These are phyloP conservation scores for Taeniopygia guttata DNA, from an alignment of 2,797 vertebrate species.

Conservation along the genomic window DNA sequence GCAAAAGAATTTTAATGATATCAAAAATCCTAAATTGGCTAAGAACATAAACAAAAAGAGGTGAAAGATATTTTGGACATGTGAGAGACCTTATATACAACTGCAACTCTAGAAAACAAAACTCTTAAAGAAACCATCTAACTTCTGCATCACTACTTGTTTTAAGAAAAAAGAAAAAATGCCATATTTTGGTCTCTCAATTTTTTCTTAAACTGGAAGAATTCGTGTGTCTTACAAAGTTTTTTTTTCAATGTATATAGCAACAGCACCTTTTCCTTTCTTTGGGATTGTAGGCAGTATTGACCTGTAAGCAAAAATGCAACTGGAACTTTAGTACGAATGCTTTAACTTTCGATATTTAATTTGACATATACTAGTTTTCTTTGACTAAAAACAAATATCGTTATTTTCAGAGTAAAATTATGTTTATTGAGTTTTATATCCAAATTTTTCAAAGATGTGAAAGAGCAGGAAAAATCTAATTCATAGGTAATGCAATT, in stretches of 20 bases:
- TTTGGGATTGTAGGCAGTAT: background rate
- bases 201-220: background rate
- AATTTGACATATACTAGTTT: background rate
- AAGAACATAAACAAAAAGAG: background rate
- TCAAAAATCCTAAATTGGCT: background rate
- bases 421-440: background rate
- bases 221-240: background rate
- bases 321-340: background rate
- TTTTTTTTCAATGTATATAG: background rate
- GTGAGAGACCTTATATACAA: background rate
- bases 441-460: background rate
- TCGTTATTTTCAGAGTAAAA: background rate
- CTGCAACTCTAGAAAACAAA: background rate
- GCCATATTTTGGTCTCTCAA: fast-evolving
- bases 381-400: background rate
- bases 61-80: background rate
- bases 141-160: background rate
- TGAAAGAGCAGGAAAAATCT: background rate
- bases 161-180: background rate
- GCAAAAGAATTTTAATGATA: background rate
- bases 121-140: background rate
- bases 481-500: background rate
- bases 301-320: background rate
- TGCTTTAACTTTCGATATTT: background rate
- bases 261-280: background rate